Percentiles rank a stretch among this genome's conserved stretches.
Conservation (phyloP, 92 coral and sea anemone species). For the Epizoanthus rinbou region DNA sequence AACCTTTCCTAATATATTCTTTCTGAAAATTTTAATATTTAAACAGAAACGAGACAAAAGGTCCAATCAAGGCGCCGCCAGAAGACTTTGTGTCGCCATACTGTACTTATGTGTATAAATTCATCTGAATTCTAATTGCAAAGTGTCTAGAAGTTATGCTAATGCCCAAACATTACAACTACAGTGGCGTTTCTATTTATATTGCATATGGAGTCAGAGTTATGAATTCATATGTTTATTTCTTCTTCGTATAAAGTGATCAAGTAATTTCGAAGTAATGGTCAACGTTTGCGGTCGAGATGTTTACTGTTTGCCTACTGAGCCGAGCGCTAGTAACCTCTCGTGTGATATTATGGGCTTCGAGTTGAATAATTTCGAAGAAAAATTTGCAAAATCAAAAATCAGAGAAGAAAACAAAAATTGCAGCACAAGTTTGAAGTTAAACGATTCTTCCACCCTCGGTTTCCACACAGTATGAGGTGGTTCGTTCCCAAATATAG, state of each 20-base stretch:
- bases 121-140: constrained; percentile 59
- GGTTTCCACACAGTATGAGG: too few relatives aligned
- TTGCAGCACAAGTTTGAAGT: too few relatives aligned
- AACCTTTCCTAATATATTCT: constrained; percentile 26
- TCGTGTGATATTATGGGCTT: too few relatives aligned
- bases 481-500: too few relatives aligned
- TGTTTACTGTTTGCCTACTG: neutral
- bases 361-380: too few relatives aligned
- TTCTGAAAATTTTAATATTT: constrained; percentile 50
- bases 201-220: neutral
- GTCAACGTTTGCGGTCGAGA: constrained; percentile 18
- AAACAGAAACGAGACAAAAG: constrained; percentile 45
- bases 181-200: constrained; percentile 39
- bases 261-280: neutral
- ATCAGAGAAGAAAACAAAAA: too few relatives aligned
- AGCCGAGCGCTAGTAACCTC: too few relatives aligned
- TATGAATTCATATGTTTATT: neutral
- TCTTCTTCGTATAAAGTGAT: neutral
- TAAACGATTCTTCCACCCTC: too few relatives aligned
- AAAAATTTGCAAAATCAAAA: too few relatives aligned
- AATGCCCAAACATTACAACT: constrained; percentile 40
- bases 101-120: constrained; percentile 46
- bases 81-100: constrained; percentile 56
- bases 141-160: constrained; percentile 80
- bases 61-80: constrained; percentile 36